phyloP scores from a whole-genome alignment of 2,113 vertebrate genomes.

The Hyperopisus bebe region DNA sequence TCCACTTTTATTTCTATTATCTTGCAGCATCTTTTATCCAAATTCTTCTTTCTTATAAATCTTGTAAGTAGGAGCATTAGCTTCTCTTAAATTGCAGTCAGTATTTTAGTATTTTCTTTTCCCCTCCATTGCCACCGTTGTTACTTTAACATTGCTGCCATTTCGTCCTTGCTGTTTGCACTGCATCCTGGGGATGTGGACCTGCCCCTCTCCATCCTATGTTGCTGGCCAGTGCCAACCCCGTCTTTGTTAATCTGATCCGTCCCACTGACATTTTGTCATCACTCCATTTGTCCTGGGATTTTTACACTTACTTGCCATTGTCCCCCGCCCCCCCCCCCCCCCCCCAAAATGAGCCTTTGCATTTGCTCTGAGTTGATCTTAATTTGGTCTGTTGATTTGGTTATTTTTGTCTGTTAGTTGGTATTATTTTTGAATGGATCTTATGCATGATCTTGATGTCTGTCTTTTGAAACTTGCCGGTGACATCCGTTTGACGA shows the following conservation, averaged over 20 bases:
- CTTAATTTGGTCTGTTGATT: conserved; percentile 31
- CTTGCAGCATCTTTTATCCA: conserved; percentile 99
- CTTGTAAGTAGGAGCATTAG: conserved; percentile 99
- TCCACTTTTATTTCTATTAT: conserved; percentile 99
- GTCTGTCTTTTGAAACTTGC: conserved; percentile 44
- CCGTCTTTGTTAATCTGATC: conserved; percentile 74
- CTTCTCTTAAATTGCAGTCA: conserved; percentile 86
- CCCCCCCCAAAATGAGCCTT: conserved; percentile 57
- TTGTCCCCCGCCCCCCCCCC: conserved; percentile 64
- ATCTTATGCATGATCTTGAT: conserved; percentile 61
- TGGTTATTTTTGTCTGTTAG: conserved; percentile 46
- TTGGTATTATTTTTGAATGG: conserved; percentile 57
- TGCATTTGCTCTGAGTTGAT: conserved; percentile 42
- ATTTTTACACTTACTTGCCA: conserved; percentile 52
- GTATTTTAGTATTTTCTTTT: conserved; percentile 69
- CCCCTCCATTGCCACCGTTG: conserved; percentile 52
- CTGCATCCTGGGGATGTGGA: conserved; percentile 58
- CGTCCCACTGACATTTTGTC: conserved; percentile 79
- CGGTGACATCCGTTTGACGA: conserved; percentile 33
- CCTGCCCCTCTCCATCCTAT: conserved; percentile 60
- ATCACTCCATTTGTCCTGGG: conserved; percentile 72
- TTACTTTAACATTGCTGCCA: conserved; percentile 65
- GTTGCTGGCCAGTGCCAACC: conserved; percentile 81
- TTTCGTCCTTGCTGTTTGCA: conserved; percentile 70
- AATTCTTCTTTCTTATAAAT: conserved; percentile 99